A percentile compares a stretch with the other conserved stretches of the same genome.
These are phyloP conservation scores for Riptortus pedestris DNA, from an alignment of 1,140 invertebrate genomes.

Conservation along the genomic window DNA sequence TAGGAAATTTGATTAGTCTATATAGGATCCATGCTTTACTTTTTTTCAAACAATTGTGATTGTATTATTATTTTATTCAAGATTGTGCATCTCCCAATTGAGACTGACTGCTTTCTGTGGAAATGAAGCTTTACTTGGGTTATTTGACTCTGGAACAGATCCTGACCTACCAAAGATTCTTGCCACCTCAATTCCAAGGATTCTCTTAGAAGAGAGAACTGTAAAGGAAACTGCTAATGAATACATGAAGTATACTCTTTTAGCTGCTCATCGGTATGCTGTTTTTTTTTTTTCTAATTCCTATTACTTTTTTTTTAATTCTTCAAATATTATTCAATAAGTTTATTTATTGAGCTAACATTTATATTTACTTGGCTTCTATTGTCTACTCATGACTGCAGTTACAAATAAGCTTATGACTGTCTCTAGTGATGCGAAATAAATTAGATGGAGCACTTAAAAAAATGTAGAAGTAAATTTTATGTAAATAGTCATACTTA, in stretches of 20 bases:
- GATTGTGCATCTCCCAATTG: conserved; percentile 63
- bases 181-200: conserved; percentile 59
- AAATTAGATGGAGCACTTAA: too few species aligned
- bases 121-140: conserved; percentile 64
- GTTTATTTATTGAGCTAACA: background rate
- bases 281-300: background rate
- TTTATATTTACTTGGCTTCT: background rate
- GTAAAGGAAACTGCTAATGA: conserved; percentile 66
- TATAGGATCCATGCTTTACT: too few species aligned
- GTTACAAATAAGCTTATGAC: too few species aligned
- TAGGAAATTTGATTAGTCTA: too few species aligned
- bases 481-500: too few species aligned
- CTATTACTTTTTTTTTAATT: background rate
- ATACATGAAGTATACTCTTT: conserved; percentile 71
- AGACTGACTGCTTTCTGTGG: conserved; percentile 64
- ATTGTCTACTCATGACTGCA: too few species aligned
- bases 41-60: too few species aligned
- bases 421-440: too few species aligned
- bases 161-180: conserved; percentile 54
- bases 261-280: conserved; percentile 51
- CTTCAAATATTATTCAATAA: conserved; percentile 4
- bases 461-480: too few species aligned
- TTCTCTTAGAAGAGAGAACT: conserved; percentile 64
- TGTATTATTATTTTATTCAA: too few species aligned
- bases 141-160: conserved; percentile 67